Base-by-base conservation (phyloP, 2,888 invertebrate genomes). In the Sarcophaga rosellei region DNA sequence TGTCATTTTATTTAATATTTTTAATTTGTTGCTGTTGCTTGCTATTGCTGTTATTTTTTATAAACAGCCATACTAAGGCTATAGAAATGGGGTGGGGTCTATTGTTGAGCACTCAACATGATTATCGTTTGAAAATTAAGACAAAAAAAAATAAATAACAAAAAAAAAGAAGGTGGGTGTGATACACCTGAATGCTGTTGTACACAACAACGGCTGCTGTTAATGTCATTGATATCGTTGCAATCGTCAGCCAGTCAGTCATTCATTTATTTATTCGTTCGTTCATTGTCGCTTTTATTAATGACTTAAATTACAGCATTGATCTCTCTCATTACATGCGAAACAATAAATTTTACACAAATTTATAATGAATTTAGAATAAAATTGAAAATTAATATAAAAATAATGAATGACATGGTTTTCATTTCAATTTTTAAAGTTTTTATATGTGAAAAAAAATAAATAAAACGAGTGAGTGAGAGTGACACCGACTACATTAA, bases 41-140 rank as follows among this genome's bases (percentile, higher is more conserved):
- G 4, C 86, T 68, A 57, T 11, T 47, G 15, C 15, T 53, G 12
- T 17, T 53, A 53, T 53, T 53, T 5, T 53, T 35, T 35, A 35
- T 10, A 35, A 35, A 35, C 63, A 83, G 20, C 44, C 47, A 76
- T 69, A 76, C 69, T 17, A 63, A 81, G 65, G n/a, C 74, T 70
- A 69, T 20, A 70, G 53, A 25, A 80, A 84, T 84, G 81, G 82
- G 86, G 86, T 86, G 84, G 81, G 86, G 77, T 81, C 85, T 85
- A 77, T 85, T 85, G 78, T 81, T 25, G 47, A 63, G 45, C 62
- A 74, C 62, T 73, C 73, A 78, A 74, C 68, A 70, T 70, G 53
- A 70, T 72, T 57, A 77, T 45, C 47, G 44, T 45, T 45, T 25
- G 21, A 44, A 45, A 69, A 57, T 59, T 25, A 53, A 53, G 15